Evolutionary conservation across 1,140 invertebrate genomes (phyloP).

Genomic region (Elysia chlorotica): DNA sequence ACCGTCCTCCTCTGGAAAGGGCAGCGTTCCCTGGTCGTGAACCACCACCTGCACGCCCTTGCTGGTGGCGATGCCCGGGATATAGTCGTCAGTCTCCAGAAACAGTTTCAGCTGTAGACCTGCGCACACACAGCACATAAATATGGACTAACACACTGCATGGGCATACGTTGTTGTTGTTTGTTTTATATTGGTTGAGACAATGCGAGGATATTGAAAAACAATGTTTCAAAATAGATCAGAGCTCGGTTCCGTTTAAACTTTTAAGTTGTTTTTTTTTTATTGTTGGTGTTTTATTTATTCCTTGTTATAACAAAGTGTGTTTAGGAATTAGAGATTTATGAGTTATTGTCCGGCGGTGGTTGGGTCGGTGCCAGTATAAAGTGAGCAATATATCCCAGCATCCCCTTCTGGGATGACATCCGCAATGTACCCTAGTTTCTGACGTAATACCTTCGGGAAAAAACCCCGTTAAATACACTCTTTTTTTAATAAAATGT

Average conservation of each 20-base stretch:
- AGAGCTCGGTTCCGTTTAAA: not conserved
- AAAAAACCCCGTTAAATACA: too few species aligned
- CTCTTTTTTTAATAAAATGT: too few species aligned
- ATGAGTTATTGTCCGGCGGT: too few species aligned
- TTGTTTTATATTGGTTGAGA: not conserved
- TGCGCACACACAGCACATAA: conserved; percentile 13
- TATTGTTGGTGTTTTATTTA: too few species aligned
- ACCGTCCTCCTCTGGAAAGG: conserved; percentile 55
- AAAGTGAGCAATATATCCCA: too few species aligned
- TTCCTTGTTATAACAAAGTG: too few species aligned
- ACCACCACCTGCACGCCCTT: conserved; percentile 35
- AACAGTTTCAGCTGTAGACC: conserved; percentile 43
- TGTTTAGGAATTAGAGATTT: too few species aligned
- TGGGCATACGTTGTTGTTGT: not conserved
- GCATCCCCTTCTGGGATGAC: too few species aligned
- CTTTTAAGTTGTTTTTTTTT: too few species aligned
- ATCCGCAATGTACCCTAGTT: too few species aligned
- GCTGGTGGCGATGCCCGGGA: conserved; percentile 36
- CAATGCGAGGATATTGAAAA: not conserved
- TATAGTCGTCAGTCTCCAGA: conserved; percentile 41
- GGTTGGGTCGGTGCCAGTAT: too few species aligned
- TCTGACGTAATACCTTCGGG: too few species aligned
- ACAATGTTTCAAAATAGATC: not conserved
- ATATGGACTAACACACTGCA: not conserved
- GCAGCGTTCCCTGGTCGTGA: conserved; percentile 32